Evolutionary conservation across 2,888 invertebrate genomes (phyloP), one percentile per base, ranked within the genome.

Genomic region (Mesoligia furuncula): DNA sequence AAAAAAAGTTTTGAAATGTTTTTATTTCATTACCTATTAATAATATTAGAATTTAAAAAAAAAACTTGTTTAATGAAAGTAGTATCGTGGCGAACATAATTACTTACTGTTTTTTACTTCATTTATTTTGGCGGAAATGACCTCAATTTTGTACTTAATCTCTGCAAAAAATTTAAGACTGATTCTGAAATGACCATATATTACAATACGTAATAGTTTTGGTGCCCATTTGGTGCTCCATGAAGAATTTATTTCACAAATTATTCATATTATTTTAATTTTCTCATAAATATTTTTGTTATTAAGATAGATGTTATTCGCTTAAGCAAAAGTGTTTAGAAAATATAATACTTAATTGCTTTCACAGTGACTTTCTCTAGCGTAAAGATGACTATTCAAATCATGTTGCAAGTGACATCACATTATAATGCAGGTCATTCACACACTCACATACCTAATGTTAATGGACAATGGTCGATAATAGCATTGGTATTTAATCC

Each of bases 111-210:
- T 13, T 64, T 51, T 64, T 31, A 72, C 13, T 62, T 54, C 9
- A 27, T 61, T 66, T 70, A 59, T 59, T 59, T 80, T 57, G 17
- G 24, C 36, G 20, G 68, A 84, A 73, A 59, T 73, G 0, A 61
- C 66, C 62, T 45, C 57, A 70, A 68, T 36, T 71, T 85, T 70
- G 66, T 75, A 79, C 74, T 78, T 85, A 82, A 67, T 69, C 66
- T 85, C 76, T 84, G 80, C 84, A 59, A 86, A 91, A 91, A 88
- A 85, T 89, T 75, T 87, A 92, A 94, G 94, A 93, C 94, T 94
- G 94, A 94, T 92, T 91, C 88, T 84, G 83, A 87, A 82, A 85
- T 89, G 85, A 81, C 76, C 85, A 79, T 79, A 76, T 83, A 77
- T 80, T 73, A 79, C 73, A 70, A 36, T 70, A 54, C 11, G 11